Evolutionary conservation across 2,113 vertebrate genomes (phyloP).

Genomic region (Chionomys nivalis): DNA sequence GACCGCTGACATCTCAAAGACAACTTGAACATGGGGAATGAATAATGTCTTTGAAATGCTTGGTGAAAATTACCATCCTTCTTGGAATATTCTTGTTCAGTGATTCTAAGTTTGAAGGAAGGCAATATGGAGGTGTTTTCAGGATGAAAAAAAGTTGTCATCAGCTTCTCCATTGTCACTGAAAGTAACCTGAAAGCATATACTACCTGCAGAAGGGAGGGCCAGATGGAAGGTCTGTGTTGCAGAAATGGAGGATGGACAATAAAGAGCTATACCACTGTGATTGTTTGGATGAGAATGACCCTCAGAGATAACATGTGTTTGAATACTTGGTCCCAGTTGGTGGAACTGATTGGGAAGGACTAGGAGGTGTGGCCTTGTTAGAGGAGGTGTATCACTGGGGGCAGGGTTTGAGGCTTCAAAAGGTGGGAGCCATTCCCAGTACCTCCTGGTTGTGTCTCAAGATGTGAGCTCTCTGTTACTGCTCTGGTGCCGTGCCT

Average conservation of each 20-base stretch:
- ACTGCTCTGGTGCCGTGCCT: not conserved
- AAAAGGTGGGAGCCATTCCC: not conserved
- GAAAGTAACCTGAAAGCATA: not conserved
- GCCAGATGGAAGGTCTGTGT: not conserved
- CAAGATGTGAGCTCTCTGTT: not conserved
- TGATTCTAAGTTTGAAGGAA: not conserved
- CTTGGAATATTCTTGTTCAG: not conserved
- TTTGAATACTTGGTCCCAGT: not conserved
- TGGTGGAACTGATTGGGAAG: not conserved
- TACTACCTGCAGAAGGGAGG: not conserved
- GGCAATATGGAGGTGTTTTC: not conserved
- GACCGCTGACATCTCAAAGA: not conserved
- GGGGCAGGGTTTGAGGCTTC: not conserved
- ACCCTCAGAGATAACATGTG: not conserved
- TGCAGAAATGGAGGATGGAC: not conserved
- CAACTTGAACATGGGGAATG: not conserved
- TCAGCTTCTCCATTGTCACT: not conserved
- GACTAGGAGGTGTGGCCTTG: not conserved
- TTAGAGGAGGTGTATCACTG: not conserved
- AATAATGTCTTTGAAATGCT: not conserved
- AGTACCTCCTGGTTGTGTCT: not conserved
- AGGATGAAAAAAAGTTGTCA: not conserved
- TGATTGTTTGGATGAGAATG: not conserved
- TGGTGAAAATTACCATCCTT: not conserved
- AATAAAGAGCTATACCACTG: not conserved